Base-by-base conservation (phyloP, 1,140 invertebrate genomes). In the Pseudobourletiella spinata region DNA sequence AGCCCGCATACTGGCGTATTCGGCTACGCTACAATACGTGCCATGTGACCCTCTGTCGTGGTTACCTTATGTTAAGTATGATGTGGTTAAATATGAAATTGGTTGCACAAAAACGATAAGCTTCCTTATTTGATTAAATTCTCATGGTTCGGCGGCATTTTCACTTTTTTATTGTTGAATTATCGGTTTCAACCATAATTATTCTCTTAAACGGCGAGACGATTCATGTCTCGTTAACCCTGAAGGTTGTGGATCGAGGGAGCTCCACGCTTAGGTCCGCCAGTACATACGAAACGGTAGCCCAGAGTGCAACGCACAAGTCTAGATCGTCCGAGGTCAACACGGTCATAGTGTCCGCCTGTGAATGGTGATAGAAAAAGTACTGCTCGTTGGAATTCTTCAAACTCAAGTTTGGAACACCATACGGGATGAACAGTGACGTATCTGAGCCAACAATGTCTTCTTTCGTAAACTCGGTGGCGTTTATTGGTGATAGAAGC, bases 221-320 rank as follows among this genome's bases (percentile, higher is more conserved):
- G n/a, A n/a, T n/a, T n/a, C n/a, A n/a, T n/a, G n/a, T n/a, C n/a
- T n/a, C n/a, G n/a, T n/a, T n/a, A n/a, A n/a, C n/a, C n/a, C n/a
- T n/a, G n/a, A n/a, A n/a, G n/a, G 44, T 18, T 50, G 43, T 18
- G 18, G 22, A 28, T 11, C 59, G 25, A 3, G 67, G 67, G 1
- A 69, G 22, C 4, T 52, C 39, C 22, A 60, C 68, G 18, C 42
- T 59, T 43, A 70, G 54, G 32, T 70, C 68, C 2, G 68, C 68
- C 18, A 70, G 24, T 26, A 70, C 79, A 68, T 84, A 91, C 26
- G 87, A 75, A 1, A 83, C 79, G 1, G 83, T 79, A 18, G 88
- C 83, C 81, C 86, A 90, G 43, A 90, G 74, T 3, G 86, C 87
- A 20, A 84, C 79, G 60, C 82, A 81, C 63, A 80, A 77, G 72